A percentile compares a stretch with the other conserved stretches of the same genome.
phyloP scores from a whole-genome alignment of 2,888 invertebrate species.

The Drosophila infuscata region DNA sequence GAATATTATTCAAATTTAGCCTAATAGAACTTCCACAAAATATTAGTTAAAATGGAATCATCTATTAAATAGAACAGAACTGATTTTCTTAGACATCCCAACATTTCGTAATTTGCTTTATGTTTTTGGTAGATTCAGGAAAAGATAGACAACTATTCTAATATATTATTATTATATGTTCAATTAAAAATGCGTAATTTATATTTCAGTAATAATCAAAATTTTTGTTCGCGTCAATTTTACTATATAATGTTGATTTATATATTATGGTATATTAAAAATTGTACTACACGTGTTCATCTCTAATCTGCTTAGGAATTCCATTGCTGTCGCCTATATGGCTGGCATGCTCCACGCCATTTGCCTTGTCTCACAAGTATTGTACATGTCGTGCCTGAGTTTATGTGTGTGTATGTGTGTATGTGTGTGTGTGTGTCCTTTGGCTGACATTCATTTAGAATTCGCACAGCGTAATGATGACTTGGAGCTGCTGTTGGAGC shows the following conservation, averaged over 20 bases:
- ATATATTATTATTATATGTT: neutral
- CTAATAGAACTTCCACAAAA: neutral
- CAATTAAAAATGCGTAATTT: neutral
- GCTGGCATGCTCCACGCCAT: conserved; percentile 38
- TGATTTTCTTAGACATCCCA: neutral
- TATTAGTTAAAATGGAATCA: neutral
- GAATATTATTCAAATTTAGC: neutral
- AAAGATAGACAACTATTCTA: neutral
- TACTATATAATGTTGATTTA: neutral
- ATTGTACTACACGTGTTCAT: conserved; percentile 10
- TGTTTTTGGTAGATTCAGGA: neutral
- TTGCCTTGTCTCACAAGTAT: conserved; percentile 60
- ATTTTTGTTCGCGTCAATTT: neutral
- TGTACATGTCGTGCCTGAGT: conserved; percentile 17
- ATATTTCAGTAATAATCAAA: neutral
- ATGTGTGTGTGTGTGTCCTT: conserved; percentile 59
- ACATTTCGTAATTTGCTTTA: neutral
- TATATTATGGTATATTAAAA: neutral
- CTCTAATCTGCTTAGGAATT: conserved; percentile 68
- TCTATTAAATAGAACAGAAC: neutral
- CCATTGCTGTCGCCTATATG: conserved; percentile 69
- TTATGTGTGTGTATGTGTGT: conserved; percentile 15
- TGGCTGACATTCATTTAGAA: conserved; percentile 78
- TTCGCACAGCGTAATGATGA: conserved; percentile 71
- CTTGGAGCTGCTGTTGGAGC: conserved; percentile 44